Evolutionary conservation across 2,888 invertebrate genomes (phyloP).

Genomic region (Epinotia bilunana): DNA sequence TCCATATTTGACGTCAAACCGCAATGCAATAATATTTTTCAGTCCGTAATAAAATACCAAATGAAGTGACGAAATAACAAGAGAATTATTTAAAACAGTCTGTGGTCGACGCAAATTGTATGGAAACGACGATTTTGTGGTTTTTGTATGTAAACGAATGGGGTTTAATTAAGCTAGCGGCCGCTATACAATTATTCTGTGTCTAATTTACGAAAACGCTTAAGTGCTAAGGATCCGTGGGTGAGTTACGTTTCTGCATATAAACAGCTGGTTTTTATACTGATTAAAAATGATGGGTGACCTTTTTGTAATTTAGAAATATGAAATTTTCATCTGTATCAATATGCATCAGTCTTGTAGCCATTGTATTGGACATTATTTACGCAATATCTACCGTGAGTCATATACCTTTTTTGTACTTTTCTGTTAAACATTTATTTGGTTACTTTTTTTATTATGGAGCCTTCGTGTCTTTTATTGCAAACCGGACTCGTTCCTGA

Average conservation of each 20-base stretch:
- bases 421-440: too few species aligned
- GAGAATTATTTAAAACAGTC: not conserved
- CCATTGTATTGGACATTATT: too few species aligned
- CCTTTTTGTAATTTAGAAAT: not conserved
- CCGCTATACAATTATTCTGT: not conserved
- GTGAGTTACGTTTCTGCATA: not conserved
- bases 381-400: too few species aligned
- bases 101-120: constrained; percentile 2
- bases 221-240: not conserved
- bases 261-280: not conserved
- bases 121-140: not conserved
- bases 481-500: too few species aligned
- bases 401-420: too few species aligned
- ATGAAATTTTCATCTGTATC: not conserved
- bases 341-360: too few species aligned
- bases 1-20: not conserved
- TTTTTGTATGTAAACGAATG: constrained; percentile 6
- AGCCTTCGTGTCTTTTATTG: too few species aligned
- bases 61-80: constrained; percentile 4
- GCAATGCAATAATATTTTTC: not conserved
- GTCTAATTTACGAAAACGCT: not conserved
- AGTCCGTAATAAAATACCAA: not conserved
- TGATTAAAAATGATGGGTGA: too few species aligned
- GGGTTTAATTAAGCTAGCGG: constrained; percentile 1
- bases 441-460: too few species aligned